These are phyloP conservation scores for Synergus umbraculus DNA, from an alignment of 2,888 invertebrate species.

Conservation along the genomic window DNA sequence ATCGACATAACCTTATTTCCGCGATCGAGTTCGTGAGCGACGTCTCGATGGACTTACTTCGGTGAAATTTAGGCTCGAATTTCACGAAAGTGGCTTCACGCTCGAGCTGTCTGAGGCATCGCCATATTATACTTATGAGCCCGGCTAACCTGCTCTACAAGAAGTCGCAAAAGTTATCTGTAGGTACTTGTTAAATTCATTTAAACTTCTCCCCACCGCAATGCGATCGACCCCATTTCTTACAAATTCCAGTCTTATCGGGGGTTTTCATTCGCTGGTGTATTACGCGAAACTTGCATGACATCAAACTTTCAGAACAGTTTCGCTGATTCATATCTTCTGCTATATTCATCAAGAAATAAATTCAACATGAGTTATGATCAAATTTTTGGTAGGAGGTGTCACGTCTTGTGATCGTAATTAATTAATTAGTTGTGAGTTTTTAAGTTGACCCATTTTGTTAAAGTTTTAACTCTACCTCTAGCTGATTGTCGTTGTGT, in stretches of 20 bases:
- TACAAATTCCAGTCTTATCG: slow-evolving; percentile 7
- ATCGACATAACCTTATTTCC: slow-evolving; percentile 66
- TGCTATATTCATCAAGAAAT: no score
- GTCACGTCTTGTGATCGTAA: not conserved
- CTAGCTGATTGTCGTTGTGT: not conserved
- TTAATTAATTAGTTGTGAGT: no score
- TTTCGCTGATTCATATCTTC: no score
- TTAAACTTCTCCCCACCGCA: not conserved
- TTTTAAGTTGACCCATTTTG: not conserved
- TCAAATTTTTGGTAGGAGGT: not conserved
- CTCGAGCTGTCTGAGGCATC: slow-evolving; percentile 49
- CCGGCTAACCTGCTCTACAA: not conserved
- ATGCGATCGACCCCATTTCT: slow-evolving; percentile 7
- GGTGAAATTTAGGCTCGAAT: slow-evolving; percentile 68
- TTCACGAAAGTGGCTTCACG: slow-evolving; percentile 59
- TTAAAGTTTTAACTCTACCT: not conserved
- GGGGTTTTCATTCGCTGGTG: not conserved
- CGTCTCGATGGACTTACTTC: slow-evolving; percentile 58
- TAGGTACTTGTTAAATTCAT: not conserved
- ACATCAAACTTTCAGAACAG: no score
- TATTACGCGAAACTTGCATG: no score
- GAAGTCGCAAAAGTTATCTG: not conserved
- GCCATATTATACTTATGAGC: not conserved
- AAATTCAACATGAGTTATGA: not conserved
- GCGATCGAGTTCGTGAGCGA: slow-evolving; percentile 61